Conservation (phyloP, 2,113 vertebrate species). For the Oncorhynchus keta region DNA sequence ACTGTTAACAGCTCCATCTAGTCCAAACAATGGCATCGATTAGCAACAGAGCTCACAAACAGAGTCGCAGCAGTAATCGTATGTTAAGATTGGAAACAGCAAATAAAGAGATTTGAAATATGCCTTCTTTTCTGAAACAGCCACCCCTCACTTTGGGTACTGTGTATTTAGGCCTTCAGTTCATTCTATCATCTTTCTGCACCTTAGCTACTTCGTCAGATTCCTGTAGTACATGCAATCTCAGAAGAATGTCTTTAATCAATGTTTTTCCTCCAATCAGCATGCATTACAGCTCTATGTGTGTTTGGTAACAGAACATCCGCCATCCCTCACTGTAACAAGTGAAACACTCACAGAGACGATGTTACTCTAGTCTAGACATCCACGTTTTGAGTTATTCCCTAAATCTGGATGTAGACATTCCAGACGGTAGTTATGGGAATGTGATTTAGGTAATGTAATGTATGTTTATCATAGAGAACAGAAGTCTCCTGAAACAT, state of each 20-base stretch:
- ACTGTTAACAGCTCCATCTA: neutral
- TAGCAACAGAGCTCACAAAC: neutral
- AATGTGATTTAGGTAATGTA: neutral
- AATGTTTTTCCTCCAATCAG: no score
- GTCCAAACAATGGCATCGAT: neutral
- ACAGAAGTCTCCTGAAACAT: no score
- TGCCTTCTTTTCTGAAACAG: neutral
- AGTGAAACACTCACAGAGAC: neutral
- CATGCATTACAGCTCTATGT: neutral
- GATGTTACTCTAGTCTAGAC: neutral
- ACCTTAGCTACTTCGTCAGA: no score
- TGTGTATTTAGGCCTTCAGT: no score
- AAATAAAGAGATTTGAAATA: conserved; percentile 1
- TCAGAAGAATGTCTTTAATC: no score
- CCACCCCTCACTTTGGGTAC: no score
- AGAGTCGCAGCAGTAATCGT: neutral
- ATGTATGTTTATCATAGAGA: no score
- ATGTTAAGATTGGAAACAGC: neutral
- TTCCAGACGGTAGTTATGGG: no score
- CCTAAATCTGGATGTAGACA: neutral
- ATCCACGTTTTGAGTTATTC: neutral
- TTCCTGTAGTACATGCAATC: no score
- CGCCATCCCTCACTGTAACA: neutral
- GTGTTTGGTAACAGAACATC: neutral
- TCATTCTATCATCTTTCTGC: no score